These are phyloP conservation scores for Grantiella picta DNA, from an alignment of 2,113 vertebrate species.

Conservation along the genomic window DNA sequence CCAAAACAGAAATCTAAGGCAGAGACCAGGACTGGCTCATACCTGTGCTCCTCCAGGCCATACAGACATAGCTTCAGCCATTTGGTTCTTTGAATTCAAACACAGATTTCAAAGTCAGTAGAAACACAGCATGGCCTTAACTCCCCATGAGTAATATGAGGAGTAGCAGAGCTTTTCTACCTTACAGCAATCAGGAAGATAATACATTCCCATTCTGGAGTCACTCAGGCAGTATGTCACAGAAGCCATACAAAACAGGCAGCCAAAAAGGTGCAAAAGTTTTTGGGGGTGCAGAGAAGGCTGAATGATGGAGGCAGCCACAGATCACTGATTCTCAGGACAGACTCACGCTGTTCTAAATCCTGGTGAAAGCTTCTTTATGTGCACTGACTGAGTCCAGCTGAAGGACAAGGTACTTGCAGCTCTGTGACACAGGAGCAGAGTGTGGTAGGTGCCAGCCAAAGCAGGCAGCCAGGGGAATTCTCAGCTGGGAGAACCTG, in stretches of 20 bases:
- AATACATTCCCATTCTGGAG: not conserved
- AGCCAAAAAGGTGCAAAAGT: not conserved
- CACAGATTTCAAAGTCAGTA: not conserved
- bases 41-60: not conserved
- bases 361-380: not conserved
- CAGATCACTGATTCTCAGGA: not conserved
- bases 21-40: not conserved
- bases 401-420: not conserved
- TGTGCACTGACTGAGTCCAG: not conserved
- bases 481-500: constrained; percentile 31
- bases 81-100: not conserved
- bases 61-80: not conserved
- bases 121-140: not conserved
- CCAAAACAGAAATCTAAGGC: not conserved
- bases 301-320: not conserved
- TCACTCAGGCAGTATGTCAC: not conserved
- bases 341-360: not conserved
- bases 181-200: not conserved
- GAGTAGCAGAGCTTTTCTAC: not conserved
- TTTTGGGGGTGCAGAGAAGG: not conserved
- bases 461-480: not conserved
- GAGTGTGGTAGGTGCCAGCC: not conserved
- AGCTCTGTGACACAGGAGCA: not conserved
- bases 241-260: not conserved
- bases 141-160: not conserved